Conservation (phyloP, 2,113 vertebrate species). For the Larimichthys polyactis region DNA sequence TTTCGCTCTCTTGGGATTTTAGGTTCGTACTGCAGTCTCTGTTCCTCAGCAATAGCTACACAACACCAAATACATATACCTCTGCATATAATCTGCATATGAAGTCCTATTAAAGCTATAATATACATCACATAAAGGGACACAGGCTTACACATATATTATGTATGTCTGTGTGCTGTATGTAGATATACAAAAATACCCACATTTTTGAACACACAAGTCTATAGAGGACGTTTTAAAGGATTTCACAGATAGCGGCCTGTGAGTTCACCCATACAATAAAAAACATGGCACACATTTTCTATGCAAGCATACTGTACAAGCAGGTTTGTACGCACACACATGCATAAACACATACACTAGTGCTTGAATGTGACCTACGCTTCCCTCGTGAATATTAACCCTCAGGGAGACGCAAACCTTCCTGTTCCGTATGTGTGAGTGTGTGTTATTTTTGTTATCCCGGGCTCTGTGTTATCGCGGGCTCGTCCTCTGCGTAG, state of each 20-base stretch:
- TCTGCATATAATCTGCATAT: background rate
- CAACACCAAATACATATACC: constrained; percentile 7
- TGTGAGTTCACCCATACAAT: background rate
- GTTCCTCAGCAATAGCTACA: constrained; percentile 10
- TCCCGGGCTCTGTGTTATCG: constrained; percentile 17
- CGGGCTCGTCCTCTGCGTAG: constrained; percentile 24
- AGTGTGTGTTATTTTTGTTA: constrained; percentile 39
- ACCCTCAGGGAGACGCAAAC: constrained; percentile 47
- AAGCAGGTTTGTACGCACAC: background rate
- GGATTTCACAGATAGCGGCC: background rate
- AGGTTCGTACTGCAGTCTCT: constrained; percentile 43
- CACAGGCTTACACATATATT: background rate
- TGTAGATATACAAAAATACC: background rate
- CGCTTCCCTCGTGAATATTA: constrained; percentile 43
- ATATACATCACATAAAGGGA: background rate
- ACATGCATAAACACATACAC: constrained; percentile 25
- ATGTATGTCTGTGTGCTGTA: background rate
- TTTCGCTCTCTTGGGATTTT: constrained; percentile 66
- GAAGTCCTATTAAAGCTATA: background rate
- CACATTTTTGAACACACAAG: background rate
- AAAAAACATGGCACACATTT: background rate
- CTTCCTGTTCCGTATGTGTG: constrained; percentile 12
- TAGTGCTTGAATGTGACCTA: constrained; percentile 47
- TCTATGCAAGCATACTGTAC: background rate
- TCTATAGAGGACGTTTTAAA: background rate